Conservation (phyloP, 2,888 invertebrate species). For the Pseudolycoriella hygida region DNA sequence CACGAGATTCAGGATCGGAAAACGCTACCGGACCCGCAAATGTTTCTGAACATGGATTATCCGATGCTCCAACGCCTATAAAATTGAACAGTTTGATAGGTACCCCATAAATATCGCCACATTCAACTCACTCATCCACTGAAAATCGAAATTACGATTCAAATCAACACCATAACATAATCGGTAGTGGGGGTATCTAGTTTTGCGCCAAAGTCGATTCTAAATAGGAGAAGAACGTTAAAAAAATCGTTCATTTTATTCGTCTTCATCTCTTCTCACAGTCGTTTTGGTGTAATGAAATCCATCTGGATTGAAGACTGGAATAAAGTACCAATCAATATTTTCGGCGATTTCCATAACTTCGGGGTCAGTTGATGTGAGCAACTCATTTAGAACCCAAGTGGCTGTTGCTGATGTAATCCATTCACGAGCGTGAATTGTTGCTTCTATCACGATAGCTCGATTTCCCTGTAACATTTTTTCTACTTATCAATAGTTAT, state of each 20-base stretch:
- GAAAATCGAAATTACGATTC: slow-evolving; percentile 24
- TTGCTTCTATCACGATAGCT: slow-evolving; percentile 44
- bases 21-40: slow-evolving; percentile 35
- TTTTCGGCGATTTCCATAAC: slow-evolving; percentile 40
- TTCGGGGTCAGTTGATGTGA: slow-evolving; percentile 37
- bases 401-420: slow-evolving; percentile 51
- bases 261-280: slow-evolving; percentile 30
- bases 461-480: slow-evolving; percentile 33
- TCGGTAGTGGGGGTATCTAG: slow-evolving; percentile 31
- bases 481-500: too few species aligned
- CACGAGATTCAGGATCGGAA: slow-evolving; percentile 37
- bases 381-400: slow-evolving; percentile 49
- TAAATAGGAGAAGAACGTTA: slow-evolving; percentile 13
- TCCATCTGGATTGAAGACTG: slow-evolving; percentile 59
- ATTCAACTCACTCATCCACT: slow-evolving; percentile 16
- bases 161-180: slow-evolving; percentile 23
- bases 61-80: slow-evolving; percentile 30
- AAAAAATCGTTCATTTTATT: too few species aligned
- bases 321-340: slow-evolving; percentile 60
- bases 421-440: slow-evolving; percentile 53
- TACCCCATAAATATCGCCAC: too few species aligned
- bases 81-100: too few species aligned
- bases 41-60: slow-evolving; percentile 25
- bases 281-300: slow-evolving; percentile 43
- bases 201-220: slow-evolving; percentile 50